phyloP scores from a whole-genome alignment of 2,113 vertebrate species.

The Climacteris rufus region DNA sequence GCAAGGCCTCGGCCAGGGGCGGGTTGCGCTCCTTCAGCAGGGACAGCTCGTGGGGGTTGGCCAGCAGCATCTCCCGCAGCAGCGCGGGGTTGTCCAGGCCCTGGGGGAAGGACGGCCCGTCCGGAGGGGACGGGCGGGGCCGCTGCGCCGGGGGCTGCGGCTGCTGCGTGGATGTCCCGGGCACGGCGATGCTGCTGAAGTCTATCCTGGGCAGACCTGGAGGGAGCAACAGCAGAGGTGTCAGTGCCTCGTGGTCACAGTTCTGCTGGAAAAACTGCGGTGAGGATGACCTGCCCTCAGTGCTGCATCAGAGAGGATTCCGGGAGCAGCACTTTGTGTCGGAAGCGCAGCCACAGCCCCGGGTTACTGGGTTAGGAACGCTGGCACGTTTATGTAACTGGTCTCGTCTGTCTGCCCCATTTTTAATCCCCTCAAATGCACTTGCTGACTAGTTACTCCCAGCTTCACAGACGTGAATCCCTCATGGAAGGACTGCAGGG shows the following conservation, averaged over 20 bases:
- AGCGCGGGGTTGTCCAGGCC: conserved; percentile 90
- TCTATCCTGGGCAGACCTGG: conserved; percentile 92
- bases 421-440: conserved; percentile 5
- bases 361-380: conserved; percentile 24
- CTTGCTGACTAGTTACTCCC: not conserved
- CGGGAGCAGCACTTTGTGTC: fast-evolving
- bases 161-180: conserved; percentile 79
- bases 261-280: not conserved
- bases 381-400: not conserved
- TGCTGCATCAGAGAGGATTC: not conserved
- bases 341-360: not conserved
- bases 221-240: not conserved
- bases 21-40: conserved; percentile 96
- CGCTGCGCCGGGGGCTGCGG: conserved; percentile 38
- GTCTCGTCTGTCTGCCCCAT: not conserved
- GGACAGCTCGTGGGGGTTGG: conserved; percentile 95
- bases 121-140: conserved; percentile 56
- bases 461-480: not conserved
- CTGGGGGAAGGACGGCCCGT: conserved; percentile 76
- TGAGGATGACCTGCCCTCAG: not conserved
- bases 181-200: conserved; percentile 94
- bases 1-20: conserved; percentile 90
- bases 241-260: fast-evolving
- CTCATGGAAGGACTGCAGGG: not conserved
- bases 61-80: conserved; percentile 92